These are phyloP conservation scores for Phoenicopterus ruber DNA, from an alignment of 2,113 vertebrate genomes.

Conservation along the genomic window DNA sequence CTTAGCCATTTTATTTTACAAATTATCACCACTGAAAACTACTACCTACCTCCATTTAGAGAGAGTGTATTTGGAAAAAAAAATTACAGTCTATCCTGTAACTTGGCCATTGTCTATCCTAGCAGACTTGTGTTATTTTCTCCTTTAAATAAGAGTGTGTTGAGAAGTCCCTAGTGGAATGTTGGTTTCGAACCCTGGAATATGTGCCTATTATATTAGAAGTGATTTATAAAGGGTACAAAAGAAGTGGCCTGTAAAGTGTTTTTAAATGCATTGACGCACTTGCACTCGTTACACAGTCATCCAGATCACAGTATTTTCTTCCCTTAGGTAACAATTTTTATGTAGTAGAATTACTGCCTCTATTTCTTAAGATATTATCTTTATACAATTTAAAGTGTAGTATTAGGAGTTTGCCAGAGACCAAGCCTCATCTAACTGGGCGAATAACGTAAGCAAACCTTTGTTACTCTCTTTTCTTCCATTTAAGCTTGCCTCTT, in stretches of 20 bases:
- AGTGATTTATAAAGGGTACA: not conserved
- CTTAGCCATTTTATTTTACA: not conserved
- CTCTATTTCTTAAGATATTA: not conserved
- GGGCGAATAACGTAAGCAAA: not conserved
- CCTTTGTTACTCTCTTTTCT: not conserved
- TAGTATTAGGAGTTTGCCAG: not conserved
- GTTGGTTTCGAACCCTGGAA: not conserved
- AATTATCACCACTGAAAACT: not conserved
- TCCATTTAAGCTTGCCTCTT: not conserved
- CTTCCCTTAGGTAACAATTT: not conserved
- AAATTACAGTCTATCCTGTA: rapidly evolving
- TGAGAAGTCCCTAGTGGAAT: not conserved
- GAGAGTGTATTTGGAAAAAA: not conserved
- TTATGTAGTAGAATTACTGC: not conserved
- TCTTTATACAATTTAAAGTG: not conserved
- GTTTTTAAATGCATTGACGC: not conserved
- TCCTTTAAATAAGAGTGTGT: not conserved
- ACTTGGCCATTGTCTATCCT: not conserved
- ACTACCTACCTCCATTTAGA: rapidly evolving
- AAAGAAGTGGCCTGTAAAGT: not conserved
- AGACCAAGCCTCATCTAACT: not conserved
- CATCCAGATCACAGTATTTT: not conserved
- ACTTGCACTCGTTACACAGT: not conserved
- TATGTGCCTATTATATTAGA: rapidly evolving
- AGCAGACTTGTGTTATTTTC: not conserved